phyloP scores from a whole-genome alignment of 1,140 invertebrate species.

The Thereuonema tuberculata region DNA sequence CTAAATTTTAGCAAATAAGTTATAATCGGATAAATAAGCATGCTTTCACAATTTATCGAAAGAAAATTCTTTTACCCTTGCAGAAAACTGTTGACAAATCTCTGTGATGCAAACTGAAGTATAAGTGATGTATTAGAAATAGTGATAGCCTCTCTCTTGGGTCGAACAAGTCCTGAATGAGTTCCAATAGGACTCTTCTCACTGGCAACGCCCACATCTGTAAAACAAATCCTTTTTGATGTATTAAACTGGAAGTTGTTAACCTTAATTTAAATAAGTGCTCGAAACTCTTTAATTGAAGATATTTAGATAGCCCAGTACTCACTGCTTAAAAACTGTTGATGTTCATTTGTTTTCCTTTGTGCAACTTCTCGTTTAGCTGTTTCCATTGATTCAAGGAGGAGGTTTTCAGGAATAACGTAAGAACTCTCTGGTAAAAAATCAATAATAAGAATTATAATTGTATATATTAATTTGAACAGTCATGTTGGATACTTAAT shows the following conservation, averaged over 20 bases:
- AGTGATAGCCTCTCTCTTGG: constrained; percentile 61
- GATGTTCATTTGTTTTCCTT: constrained; percentile 22
- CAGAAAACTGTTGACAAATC: constrained; percentile 42
- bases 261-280: no score
- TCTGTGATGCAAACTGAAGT: constrained; percentile 70
- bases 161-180: constrained; percentile 73
- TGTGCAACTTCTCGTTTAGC: constrained; percentile 27
- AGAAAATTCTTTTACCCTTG: constrained; percentile 24
- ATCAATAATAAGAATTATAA: no score
- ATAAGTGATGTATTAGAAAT: constrained; percentile 76
- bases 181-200: constrained; percentile 65
- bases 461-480: no score
- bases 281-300: no score
- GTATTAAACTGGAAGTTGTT: no score
- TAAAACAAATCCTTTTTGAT: no score
- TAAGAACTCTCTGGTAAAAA: no score
- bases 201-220: constrained; percentile 32
- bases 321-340: constrained; percentile 16
- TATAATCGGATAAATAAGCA: no score
- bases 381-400: constrained; percentile 22
- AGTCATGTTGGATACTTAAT: no score
- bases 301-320: no score
- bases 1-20: no score
- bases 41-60: no score
- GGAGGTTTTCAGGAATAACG: not conserved